These are phyloP conservation scores for Macrosiphum euphorbiae DNA, from an alignment of 2,888 invertebrate genomes.

Conservation along the genomic window DNA sequence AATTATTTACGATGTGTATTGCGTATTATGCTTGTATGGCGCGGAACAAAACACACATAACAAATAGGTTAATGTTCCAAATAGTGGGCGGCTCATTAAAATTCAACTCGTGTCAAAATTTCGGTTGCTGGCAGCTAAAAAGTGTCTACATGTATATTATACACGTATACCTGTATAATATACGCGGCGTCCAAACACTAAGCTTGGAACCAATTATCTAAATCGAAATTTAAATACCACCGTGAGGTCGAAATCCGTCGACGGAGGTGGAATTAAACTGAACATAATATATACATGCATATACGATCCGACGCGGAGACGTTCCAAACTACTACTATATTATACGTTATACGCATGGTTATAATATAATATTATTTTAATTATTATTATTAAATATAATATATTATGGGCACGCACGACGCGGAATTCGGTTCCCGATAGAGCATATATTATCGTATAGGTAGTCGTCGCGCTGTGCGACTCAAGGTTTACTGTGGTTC, in stretches of 20 bases:
- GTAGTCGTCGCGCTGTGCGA: background rate
- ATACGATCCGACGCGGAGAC: background rate
- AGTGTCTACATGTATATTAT: background rate
- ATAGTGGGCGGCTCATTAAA: constrained; percentile 49
- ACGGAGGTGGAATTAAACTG: constrained; percentile 2
- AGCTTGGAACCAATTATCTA: constrained; percentile 45
- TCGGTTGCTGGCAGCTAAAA: constrained; percentile 46
- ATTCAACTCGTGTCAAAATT: constrained; percentile 52
- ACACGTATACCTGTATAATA: background rate
- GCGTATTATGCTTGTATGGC: background rate
- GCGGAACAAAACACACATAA: background rate
- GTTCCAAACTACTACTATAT: background rate
- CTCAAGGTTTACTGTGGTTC: background rate
- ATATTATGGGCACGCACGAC: background rate
- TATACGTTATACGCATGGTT: background rate
- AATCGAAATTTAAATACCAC: constrained; percentile 54
- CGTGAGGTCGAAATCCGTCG: constrained; percentile 8
- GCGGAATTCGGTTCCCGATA: background rate
- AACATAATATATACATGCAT: background rate
- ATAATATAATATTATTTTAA: background rate
- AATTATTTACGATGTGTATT: background rate
- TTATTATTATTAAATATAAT: constrained; percentile 11
- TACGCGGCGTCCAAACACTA: background rate
- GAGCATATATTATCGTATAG: background rate
- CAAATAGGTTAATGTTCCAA: constrained; percentile 9